These are phyloP conservation scores for Diabrotica undecimpunctata DNA, from an alignment of 1,140 invertebrate genomes.

Conservation along the genomic window DNA sequence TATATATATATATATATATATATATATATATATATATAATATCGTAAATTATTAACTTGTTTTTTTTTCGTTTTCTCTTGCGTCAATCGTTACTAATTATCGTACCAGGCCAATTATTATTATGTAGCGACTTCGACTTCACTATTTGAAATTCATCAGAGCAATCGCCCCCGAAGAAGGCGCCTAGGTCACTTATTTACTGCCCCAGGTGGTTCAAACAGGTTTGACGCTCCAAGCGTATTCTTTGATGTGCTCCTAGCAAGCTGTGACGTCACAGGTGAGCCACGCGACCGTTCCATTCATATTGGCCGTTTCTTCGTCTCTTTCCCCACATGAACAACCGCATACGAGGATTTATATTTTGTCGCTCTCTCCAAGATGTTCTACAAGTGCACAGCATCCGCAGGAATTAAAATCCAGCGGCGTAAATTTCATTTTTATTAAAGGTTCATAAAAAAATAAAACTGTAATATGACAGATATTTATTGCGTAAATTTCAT, in stretches of 20 bases:
- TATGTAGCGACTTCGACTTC: too few relatives aligned
- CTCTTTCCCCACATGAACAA: background rate
- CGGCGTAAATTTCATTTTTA: background rate
- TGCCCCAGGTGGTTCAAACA: conserved; percentile 15
- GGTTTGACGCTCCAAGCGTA: conserved; percentile 5
- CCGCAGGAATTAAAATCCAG: background rate
- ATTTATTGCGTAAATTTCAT: too few relatives aligned
- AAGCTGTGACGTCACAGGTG: conserved; percentile 6
- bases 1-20: too few relatives aligned
- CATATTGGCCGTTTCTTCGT: conserved; percentile 6
- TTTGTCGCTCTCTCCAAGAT: background rate
- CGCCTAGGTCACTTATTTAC: conserved; percentile 10
- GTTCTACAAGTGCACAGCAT: background rate
- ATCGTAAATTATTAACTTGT: too few relatives aligned
- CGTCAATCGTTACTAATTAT: too few relatives aligned
- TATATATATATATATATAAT: too few relatives aligned
- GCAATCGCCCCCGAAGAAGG: conserved; percentile 8
- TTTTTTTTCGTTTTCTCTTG: too few relatives aligned
- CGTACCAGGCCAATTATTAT: too few relatives aligned
- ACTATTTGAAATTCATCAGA: background rate
- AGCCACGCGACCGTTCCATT: conserved; percentile 19
- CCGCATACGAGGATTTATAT: background rate
- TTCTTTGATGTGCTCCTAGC: background rate
- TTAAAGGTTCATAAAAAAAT: background rate
- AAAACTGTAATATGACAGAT: too few relatives aligned